A percentile compares a stretch with the other conserved stretches of the same genome.
Conservation (phyloP, 2,113 vertebrate genomes). For the Catagonus wagneri region DNA sequence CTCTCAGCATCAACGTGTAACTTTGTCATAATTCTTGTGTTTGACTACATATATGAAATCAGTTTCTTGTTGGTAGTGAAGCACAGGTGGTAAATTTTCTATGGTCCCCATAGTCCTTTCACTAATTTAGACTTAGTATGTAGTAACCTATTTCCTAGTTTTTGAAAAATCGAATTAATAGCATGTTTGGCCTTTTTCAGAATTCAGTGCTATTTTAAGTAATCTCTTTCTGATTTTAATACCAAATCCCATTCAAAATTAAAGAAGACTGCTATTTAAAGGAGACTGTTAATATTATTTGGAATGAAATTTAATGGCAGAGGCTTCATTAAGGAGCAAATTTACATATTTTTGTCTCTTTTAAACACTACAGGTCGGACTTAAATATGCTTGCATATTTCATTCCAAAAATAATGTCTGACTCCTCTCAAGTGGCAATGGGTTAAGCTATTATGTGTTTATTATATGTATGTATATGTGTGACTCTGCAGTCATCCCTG, state of each 20-base stretch:
- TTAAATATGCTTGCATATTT: conserved; percentile 70
- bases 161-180: conserved; percentile 62
- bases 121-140: conserved; percentile 37
- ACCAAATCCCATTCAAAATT: conserved; percentile 40
- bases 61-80: not conserved
- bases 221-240: conserved; percentile 25
- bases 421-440: conserved; percentile 44
- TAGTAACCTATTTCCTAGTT: conserved; percentile 41
- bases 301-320: conserved; percentile 14
- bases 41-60: conserved; percentile 58
- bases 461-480: not conserved
- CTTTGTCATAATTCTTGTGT: conserved; percentile 14
- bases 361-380: conserved; percentile 50
- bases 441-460: conserved; percentile 70
- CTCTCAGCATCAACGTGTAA: not conserved
- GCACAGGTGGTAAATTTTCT: conserved; percentile 38
- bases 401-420: conserved; percentile 60
- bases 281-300: conserved; percentile 31
- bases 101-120: not conserved
- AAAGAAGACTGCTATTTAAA: conserved; percentile 3
- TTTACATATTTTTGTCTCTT: conserved; percentile 49
- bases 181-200: conserved; percentile 57
- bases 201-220: conserved; percentile 61
- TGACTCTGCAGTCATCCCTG: conserved; percentile 62
- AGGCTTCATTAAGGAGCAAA: conserved; percentile 22